Percentiles rank a stretch among this genome's conserved stretches.
Evolutionary conservation across 2,113 vertebrate species (phyloP).

Genomic region (Heterotilapia buettikoferi): DNA sequence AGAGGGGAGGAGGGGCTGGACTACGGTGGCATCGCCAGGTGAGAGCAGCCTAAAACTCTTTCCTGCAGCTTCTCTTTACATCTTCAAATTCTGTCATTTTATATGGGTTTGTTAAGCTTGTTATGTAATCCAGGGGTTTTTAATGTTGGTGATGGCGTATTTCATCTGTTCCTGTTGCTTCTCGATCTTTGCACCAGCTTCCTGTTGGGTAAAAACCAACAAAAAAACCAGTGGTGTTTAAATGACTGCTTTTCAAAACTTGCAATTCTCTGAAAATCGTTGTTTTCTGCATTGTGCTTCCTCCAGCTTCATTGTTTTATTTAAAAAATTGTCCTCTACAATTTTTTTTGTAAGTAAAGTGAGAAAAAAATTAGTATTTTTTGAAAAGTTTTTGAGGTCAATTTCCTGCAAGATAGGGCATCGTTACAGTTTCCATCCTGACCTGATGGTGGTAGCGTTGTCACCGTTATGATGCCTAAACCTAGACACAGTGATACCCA

Average conservation of each 20-base stretch:
- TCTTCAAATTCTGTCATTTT: not conserved
- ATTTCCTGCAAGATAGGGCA: not conserved
- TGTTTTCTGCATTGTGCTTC: not conserved
- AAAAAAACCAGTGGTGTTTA: not conserved
- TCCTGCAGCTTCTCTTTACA: not conserved
- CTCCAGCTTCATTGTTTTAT: accelerated
- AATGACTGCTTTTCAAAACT: not conserved
- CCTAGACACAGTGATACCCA: not conserved
- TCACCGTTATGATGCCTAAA: not conserved
- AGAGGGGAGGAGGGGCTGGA: constrained; percentile 96
- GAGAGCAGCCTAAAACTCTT: constrained; percentile 39
- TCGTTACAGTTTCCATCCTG: not conserved
- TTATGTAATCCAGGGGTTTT: not conserved
- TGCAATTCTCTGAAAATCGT: not conserved
- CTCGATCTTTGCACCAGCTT: not conserved
- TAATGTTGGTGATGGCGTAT: not conserved
- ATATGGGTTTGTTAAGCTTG: not conserved
- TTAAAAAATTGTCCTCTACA: not conserved
- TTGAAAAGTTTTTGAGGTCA: not conserved
- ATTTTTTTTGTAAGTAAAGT: not conserved
- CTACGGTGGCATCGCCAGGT: constrained; percentile 94
- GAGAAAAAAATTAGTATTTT: not conserved
- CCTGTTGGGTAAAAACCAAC: not conserved
- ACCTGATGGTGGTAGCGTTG: not conserved
- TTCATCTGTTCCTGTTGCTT: not conserved